phyloP scores from a whole-genome alignment of 2,888 invertebrate species.

The Apamea monoglypha region DNA sequence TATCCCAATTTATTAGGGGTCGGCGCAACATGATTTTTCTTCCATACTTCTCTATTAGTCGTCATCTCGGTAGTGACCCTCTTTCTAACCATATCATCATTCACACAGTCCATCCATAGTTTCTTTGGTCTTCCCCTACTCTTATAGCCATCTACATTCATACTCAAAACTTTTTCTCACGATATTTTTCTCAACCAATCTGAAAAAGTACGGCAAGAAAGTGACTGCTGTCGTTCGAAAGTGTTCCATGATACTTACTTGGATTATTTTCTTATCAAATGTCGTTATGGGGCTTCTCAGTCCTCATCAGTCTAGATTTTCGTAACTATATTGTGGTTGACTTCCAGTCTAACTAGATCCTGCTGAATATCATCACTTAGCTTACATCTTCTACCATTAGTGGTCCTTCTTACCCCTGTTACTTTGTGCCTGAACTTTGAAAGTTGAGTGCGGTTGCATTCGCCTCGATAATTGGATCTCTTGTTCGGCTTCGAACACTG shows the following conservation, averaged over 20 bases:
- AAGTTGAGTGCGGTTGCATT: constrained; percentile 54
- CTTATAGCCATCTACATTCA: no score
- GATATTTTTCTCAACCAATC: background rate
- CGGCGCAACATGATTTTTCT: no score
- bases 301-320: background rate
- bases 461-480: constrained; percentile 62
- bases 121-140: no score
- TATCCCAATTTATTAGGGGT: no score
- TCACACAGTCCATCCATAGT: no score
- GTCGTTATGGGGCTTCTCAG: background rate
- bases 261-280: background rate
- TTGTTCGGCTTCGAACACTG: constrained; percentile 50
- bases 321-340: background rate
- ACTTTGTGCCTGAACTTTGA: constrained; percentile 11
- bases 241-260: background rate
- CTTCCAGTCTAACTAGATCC: background rate
- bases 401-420: constrained; percentile 21
- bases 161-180: no score
- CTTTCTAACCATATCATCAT: no score
- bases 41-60: no score
- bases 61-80: no score
- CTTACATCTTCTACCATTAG: background rate
- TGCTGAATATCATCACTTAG: background rate
- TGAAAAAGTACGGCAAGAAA: background rate
- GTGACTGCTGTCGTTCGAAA: background rate